phyloP scores from a whole-genome alignment of 2,888 invertebrate species.

The Rhimphoctona megacephalus region DNA sequence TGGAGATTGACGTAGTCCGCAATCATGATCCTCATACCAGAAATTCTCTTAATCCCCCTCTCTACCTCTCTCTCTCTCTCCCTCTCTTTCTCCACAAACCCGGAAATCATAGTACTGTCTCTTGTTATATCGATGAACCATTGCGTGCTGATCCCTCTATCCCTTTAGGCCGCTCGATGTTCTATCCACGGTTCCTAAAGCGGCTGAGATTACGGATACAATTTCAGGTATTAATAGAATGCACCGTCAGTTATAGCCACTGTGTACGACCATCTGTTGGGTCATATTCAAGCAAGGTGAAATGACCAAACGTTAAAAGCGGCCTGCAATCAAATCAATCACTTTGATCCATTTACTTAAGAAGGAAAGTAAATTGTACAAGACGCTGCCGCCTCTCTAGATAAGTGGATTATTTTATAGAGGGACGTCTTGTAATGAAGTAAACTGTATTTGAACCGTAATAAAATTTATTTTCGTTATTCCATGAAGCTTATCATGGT shows the following conservation, averaged over 20 bases:
- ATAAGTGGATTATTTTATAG: background rate
- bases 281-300: conserved; percentile 34
- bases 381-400: too few relatives aligned
- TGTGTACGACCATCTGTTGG: conserved; percentile 23
- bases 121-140: conserved; percentile 55
- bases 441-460: background rate
- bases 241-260: conserved; percentile 48
- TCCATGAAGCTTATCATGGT: background rate
- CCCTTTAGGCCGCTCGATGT: conserved; percentile 36
- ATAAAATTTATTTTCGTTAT: background rate
- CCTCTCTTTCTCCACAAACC: conserved; percentile 16
- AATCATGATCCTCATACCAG: conserved; percentile 59
- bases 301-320: conserved; percentile 19
- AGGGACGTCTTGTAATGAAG: background rate
- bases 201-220: conserved; percentile 66
- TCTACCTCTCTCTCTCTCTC: conserved; percentile 17
- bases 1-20: conserved; percentile 42
- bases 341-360: background rate
- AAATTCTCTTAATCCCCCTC: conserved; percentile 57
- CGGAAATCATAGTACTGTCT: conserved; percentile 52
- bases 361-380: background rate
- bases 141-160: conserved; percentile 45
- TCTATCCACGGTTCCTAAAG: conserved; percentile 32
- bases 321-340: background rate
- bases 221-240: conserved; percentile 71